Conservation (phyloP, 2,888 invertebrate genomes). For the Drosophila vallismaia region DNA sequence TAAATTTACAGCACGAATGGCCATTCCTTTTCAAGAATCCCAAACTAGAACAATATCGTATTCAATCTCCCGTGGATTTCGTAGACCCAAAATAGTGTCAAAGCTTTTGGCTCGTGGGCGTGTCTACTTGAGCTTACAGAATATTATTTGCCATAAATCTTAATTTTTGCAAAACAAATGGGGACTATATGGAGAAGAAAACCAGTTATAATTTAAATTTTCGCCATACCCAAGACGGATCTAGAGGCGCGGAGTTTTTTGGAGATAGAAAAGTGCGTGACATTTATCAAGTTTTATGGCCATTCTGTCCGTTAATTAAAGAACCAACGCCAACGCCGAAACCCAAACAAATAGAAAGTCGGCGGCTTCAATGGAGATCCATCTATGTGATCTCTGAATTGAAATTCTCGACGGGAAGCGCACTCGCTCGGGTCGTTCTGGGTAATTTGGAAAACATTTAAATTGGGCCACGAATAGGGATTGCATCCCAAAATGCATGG, state of each 20-base stretch:
- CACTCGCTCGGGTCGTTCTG: conserved; percentile 33
- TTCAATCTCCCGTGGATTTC: not conserved
- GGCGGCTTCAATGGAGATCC: conserved; percentile 52
- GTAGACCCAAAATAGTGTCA: conserved; percentile 18
- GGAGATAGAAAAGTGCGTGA: conserved; percentile 50
- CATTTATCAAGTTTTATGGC: conserved; percentile 67
- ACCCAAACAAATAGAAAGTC: conserved; percentile 60
- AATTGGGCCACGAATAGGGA: conserved; percentile 37
- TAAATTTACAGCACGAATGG: not conserved
- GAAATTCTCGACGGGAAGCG: conserved; percentile 36
- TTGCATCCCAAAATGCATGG: conserved; percentile 33
- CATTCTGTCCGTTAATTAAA: conserved; percentile 63
- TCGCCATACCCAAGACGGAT: conserved; percentile 40
- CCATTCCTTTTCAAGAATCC: not conserved
- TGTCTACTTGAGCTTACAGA: conserved; percentile 29
- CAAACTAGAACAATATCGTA: not conserved
- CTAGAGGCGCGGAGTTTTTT: conserved; percentile 9
- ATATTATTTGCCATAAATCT: conserved; percentile 40
- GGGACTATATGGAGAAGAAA: conserved; percentile 11
- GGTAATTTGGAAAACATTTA: conserved; percentile 50
- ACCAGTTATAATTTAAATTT: conserved; percentile 53
- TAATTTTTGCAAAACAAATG: conserved; percentile 6
- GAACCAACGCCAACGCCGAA: conserved; percentile 52
- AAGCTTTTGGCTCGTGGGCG: conserved; percentile 28
- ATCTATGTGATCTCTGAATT: conserved; percentile 17